Base-by-base conservation (phyloP, 1,140 invertebrate species). In the Asobara japonica region DNA sequence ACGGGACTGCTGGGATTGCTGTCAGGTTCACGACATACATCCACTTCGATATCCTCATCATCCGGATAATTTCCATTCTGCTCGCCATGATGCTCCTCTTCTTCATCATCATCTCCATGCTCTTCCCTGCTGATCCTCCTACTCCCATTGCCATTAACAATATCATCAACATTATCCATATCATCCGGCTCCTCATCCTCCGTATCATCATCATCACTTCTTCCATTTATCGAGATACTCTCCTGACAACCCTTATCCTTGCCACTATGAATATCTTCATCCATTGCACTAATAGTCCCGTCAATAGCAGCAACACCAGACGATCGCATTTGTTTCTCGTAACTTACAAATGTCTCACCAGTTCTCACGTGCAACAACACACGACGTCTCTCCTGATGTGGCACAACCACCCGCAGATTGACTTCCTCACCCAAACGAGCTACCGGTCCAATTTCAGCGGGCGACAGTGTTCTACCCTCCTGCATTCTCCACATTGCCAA, bases 1-100 rank as follows among this genome's bases (percentile, higher is more conserved):
- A 88, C 86, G 0, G 86, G 86, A 72, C 86, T 88, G 22, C 84
- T 85, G 0, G 85, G 83, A 41, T 85, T 87, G 65, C 84, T 87
- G 38, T 80, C 78, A 31, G 82, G 78, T 1, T 86, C 80, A 0
- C 81, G 74, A 45, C 86, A 86, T 10, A 86, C 85, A 66, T 86
- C 85, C 0, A 87, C 83, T 36, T 86, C 84, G 18, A 87, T 72
- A 30, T 87, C 86, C 36, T 83, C 80, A 18, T 84, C 82, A 36
- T 85, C 82, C 4, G 80, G 71, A 74, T 71, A 80, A 22, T 77
- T 65, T 0, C 80, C 80, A 64, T 85, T 82, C 10, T 82, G 74
- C 10, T 79, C 80, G 0, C 78, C 81, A 56, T 79, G 76, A 1
- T 66, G 61, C 1, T 76, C 75, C 6, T 79, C 81, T 0, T 81